Base-by-base conservation (phyloP, 2,888 invertebrate species). In the Callyntrura guangdongensis region DNA sequence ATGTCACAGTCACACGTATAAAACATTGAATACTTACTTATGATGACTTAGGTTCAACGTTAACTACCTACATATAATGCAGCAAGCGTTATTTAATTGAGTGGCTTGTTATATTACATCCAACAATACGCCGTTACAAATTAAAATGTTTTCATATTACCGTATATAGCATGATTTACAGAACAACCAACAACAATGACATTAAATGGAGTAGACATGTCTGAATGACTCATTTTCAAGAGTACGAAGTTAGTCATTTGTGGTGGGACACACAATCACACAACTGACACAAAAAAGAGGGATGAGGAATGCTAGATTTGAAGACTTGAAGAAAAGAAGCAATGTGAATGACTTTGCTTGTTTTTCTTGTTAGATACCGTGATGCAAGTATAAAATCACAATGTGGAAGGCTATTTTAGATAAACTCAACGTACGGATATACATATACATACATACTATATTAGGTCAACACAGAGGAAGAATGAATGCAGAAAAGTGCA, bases 401-500 rank as follows among this genome's bases (percentile, higher is more conserved):
- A 25, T 36, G 36, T 36, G 36, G 3, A 36, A 36, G 36, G 36
- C 36, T 36, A 36, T 22, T 22, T 14, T 67, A 27, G 14, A 36
- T 36, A 36, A 36, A 36, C 36, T 36, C 36, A 6, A 36, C 36
- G 6, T 36, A 36, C 6, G 2, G 2, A 4, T 36, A 36, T 36
- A 36, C 36, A 6, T 36, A 36, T 36, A 36, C 36, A 6, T 36
- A 36, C 36, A 36, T 12, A 17, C 59, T 36, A 36, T 36, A 36
- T 4, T 17, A 14, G 59, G 17, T 59, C n/a, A 59, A 6, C 59
- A 6, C 6, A 59, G 59, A 25, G 12, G 64, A 25, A 27, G 64
- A 67, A 67, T 67, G 64, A 67, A 67, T 67, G 64, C 64, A 67
- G 17, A 27, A 25, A 67, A 67, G 27, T 67, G 64, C 64, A 67